phyloP scores from a whole-genome alignment of 1,140 invertebrate species.

The Pectinophora gossypiella region DNA sequence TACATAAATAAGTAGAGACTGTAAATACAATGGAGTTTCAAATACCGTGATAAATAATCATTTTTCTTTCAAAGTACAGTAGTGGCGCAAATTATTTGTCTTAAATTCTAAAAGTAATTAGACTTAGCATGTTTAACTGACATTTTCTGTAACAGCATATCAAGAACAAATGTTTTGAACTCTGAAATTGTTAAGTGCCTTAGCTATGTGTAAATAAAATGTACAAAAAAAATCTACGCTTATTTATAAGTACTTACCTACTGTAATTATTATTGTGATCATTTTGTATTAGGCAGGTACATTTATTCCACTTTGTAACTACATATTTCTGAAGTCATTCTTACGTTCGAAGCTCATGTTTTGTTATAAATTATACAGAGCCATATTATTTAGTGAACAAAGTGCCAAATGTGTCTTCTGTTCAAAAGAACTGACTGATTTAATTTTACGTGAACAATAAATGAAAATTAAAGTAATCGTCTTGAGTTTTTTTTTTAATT shows the following conservation, averaged over 20 bases:
- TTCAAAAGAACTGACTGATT: constrained; percentile 74
- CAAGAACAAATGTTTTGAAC: too few species aligned
- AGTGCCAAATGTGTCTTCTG: constrained; percentile 73
- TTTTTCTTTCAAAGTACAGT: neutral
- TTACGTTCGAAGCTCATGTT: neutral
- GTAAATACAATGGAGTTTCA: neutral
- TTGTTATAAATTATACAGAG: constrained; percentile 18
- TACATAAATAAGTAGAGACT: constrained; percentile 14
- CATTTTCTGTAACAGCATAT: too few species aligned
- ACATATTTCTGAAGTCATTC: too few species aligned
- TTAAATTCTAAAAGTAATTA: too few species aligned
- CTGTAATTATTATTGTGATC: constrained; percentile 22
- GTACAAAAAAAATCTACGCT: constrained; percentile 11
- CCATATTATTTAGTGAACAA: constrained; percentile 71
- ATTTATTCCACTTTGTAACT: neutral
- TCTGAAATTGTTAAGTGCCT: neutral
- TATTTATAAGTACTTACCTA: constrained; percentile 10
- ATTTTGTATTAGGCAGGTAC: constrained; percentile 6
- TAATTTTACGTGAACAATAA: constrained; percentile 57
- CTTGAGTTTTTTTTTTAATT: constrained; percentile 3
- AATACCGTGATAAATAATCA: too few species aligned
- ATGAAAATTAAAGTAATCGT: constrained; percentile 32
- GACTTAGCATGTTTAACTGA: too few species aligned
- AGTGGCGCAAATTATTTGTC: too few species aligned
- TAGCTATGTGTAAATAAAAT: neutral